These are phyloP conservation scores for Caenorhabditis sp. DNA, from an alignment of 2,888 invertebrate genomes.

Conservation along the genomic window DNA sequence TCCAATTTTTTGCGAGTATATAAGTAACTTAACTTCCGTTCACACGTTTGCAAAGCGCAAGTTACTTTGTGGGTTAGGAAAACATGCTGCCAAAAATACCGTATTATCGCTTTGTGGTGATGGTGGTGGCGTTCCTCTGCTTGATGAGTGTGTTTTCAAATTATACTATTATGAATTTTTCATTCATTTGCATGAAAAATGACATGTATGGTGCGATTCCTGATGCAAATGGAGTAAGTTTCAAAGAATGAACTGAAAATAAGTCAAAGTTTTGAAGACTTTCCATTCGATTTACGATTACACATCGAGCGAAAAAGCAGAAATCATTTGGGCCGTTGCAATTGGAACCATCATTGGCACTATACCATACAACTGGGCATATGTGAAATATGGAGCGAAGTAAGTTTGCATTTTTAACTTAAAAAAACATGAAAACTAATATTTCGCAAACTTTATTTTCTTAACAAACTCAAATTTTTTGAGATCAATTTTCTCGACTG, in stretches of 20 bases:
- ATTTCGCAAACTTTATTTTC: too few species aligned
- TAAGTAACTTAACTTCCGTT: background rate
- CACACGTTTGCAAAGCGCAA: background rate
- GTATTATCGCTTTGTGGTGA: conserved; percentile 25
- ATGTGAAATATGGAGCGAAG: conserved; percentile 26
- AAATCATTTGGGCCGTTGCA: conserved; percentile 35
- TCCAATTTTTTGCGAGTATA: background rate
- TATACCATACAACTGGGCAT: conserved; percentile 34
- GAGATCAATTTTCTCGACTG: too few species aligned
- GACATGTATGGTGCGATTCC: conserved; percentile 14
- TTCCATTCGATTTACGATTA: conserved; percentile 19
- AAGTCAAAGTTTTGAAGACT: conserved; percentile 4
- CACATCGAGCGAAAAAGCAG: conserved; percentile 20
- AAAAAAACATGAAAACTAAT: too few species aligned
- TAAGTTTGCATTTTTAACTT: background rate
- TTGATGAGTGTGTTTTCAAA: conserved; percentile 38
- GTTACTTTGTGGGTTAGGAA: background rate
- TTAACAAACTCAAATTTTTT: too few species aligned
- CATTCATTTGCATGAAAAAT: conserved; percentile 38
- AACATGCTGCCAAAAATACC: background rate
- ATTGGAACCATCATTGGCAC: conserved; percentile 35
- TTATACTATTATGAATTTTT: conserved; percentile 35
- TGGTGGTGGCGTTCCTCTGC: conserved; percentile 30
- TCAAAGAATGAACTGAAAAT: background rate
- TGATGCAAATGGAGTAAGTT: background rate